Percentiles rank a stretch among this genome's conserved stretches.
phyloP scores from a whole-genome alignment of 2,888 invertebrate genomes.

The Macrophya annulata region DNA sequence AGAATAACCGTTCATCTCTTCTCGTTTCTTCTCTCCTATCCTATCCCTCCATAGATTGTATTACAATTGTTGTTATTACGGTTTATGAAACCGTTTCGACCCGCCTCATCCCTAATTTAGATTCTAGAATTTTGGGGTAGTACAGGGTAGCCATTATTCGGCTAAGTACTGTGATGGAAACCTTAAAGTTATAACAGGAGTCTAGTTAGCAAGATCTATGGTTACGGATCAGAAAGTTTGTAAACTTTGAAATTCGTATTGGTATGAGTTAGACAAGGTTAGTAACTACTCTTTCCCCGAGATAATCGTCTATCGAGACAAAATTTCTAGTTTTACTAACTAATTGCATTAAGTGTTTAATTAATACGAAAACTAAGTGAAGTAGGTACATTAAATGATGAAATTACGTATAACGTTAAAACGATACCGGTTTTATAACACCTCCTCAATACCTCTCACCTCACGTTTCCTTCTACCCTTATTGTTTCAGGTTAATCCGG shows the following conservation, averaged over 20 bases:
- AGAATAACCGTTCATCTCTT: neutral
- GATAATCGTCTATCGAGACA: slow-evolving; percentile 16
- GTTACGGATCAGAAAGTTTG: slow-evolving; percentile 38
- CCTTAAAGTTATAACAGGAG: slow-evolving; percentile 39
- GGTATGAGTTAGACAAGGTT: neutral
- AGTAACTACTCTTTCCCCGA: neutral
- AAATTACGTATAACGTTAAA: neutral
- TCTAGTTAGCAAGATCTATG: slow-evolving; percentile 39
- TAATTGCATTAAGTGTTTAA: neutral
- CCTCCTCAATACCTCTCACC: neutral
- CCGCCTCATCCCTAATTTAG: neutral
- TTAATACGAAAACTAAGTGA: neutral
- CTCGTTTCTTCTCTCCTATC: neutral
- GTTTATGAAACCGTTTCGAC: neutral
- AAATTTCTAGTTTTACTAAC: neutral
- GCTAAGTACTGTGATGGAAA: slow-evolving; percentile 36
- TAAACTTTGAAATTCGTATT: slow-evolving; percentile 7
- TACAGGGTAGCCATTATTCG: slow-evolving; percentile 8
- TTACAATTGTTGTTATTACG: neutral
- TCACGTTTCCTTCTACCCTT: neutral
- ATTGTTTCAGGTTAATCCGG: slow-evolving; percentile 83
- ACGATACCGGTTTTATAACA: neutral
- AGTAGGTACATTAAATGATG: neutral
- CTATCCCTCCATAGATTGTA: neutral
- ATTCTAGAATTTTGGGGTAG: neutral